Evolutionary conservation across 2,888 invertebrate genomes (phyloP).

Genomic region (Athalia circularis): DNA sequence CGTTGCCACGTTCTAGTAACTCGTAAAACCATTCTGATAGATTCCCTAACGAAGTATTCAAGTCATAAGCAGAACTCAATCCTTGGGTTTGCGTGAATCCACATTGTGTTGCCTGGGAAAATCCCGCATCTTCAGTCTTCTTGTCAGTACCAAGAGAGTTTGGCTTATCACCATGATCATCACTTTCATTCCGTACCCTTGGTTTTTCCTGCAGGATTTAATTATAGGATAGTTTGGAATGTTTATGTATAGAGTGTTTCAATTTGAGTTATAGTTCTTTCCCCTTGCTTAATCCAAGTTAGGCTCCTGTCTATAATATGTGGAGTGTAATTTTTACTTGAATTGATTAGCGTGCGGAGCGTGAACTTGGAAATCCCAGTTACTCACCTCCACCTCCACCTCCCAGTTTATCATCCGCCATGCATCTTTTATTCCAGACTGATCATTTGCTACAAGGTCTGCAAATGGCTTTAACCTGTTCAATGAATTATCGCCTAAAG

Average conservation of each 20-base stretch:
- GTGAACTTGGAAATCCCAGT: slow-evolving; percentile 25
- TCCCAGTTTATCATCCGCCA: slow-evolving; percentile 33
- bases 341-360: not conserved
- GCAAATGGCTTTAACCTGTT: slow-evolving; percentile 53
- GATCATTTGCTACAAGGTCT: slow-evolving; percentile 48
- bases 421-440: slow-evolving; percentile 20
- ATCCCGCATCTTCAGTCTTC: not conserved
- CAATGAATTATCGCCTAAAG: slow-evolving; percentile 52
- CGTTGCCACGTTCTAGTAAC: slow-evolving; percentile 57
- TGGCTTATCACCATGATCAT: too few species aligned
- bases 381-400: slow-evolving; percentile 44
- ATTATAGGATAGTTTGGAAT: too few species aligned
- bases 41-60: slow-evolving; percentile 39
- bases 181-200: too few species aligned
- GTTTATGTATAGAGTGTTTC: too few species aligned
- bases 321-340: not conserved
- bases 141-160: too few species aligned
- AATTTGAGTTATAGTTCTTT: too few species aligned
- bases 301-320: too few species aligned
- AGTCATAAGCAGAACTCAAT: not conserved
- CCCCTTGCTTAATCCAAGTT: too few species aligned
- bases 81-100: slow-evolving; percentile 25
- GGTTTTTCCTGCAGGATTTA: too few species aligned
- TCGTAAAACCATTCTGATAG: slow-evolving; percentile 60
- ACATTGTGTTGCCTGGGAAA: slow-evolving; percentile 17